Evolutionary conservation across 2,797 vertebrate genomes (phyloP), one percentile per base, ranked within the genome.

Genomic region (Rousettus madagascariensis): DNA sequence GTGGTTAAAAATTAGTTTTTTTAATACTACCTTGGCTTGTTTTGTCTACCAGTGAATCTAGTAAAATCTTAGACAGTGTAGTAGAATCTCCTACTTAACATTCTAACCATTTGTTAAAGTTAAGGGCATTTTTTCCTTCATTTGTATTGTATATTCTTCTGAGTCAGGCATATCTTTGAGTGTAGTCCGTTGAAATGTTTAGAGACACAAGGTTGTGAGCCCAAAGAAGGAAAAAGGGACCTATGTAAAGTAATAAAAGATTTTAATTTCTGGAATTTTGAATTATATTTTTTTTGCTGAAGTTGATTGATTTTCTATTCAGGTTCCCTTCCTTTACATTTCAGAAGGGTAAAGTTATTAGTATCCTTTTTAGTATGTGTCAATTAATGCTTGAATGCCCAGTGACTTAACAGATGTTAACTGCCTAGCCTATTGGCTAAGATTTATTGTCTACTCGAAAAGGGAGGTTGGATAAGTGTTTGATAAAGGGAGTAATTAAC

Each of bases 171-270:
- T 86, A 51, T 94, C 83, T 51, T 80, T 78, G 49, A 49, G 49
- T 68, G 49, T 68, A 78, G 30, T 68, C 26, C 33, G 2, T 88
- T 95, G 68, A 97, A 96, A 92, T 86, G 7, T 89, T 92, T 92
- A 82, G 63, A 86, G 36, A 59, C 2, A 36, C 0, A 59, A 84
- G 43, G 55, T 69, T 65, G 0, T 91, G 33, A 77, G 16, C 43
- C 15, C 43, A 53, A 43, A 78, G 36, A 78, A 68, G 36, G 79
- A 28, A 77, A 53, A 80, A 49, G 10, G 87, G 9, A 4, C 26
- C 41, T 66, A 69, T 55, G 20, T 91, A 55, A 89, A 43, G 22
- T 88, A 80, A 51, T 85, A 68, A 86, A 53, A 77, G 4, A 78
- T 71, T 83, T 66, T 24, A 1, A 26, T 59, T 92, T 51, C 30